Evolutionary conservation across 1,140 invertebrate genomes (phyloP).

Genomic region (Pseudomyrmex sp.): DNA sequence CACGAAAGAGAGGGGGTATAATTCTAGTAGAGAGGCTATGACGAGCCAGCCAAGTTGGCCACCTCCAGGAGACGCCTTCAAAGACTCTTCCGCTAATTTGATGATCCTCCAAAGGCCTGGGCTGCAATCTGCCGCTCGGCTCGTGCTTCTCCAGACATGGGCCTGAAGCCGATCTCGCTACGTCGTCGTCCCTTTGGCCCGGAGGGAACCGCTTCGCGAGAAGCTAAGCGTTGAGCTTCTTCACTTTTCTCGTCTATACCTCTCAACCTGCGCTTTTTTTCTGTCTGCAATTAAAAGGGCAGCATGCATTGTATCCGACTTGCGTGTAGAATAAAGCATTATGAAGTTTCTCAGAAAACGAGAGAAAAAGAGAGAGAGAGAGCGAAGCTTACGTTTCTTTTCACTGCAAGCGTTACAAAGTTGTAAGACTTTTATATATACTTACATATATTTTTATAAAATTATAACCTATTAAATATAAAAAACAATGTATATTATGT

Average conservation of each 20-base stretch:
- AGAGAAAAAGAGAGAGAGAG: too few relatives aligned
- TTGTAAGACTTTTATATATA: not conserved
- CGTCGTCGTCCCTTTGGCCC: conserved; percentile 60
- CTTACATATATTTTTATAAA: not conserved
- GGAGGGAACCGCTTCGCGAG: conserved; percentile 63
- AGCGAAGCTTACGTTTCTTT: not conserved
- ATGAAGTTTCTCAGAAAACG: too few relatives aligned
- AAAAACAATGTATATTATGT: not conserved
- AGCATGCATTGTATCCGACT: conserved; percentile 19
- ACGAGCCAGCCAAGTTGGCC: conserved; percentile 76
- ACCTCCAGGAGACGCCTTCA: conserved; percentile 79
- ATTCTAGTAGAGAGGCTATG: conserved; percentile 76
- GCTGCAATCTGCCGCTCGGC: conserved; percentile 81
- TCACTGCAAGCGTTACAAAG: not conserved
- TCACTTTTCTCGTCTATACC: conserved; percentile 62
- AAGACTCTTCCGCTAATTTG: conserved; percentile 84
- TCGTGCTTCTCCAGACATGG: conserved; percentile 73
- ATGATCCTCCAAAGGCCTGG: conserved; percentile 83
- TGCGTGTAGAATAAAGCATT: not conserved
- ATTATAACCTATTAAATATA: not conserved
- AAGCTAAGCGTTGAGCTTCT: conserved; percentile 73
- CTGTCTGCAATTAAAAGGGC: conserved; percentile 59
- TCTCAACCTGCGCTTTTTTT: conserved; percentile 33
- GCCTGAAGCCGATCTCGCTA: conserved; percentile 72
- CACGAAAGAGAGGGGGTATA: conserved; percentile 67